phyloP scores from a whole-genome alignment of 1,140 invertebrate genomes.

The Galleria mellonella region DNA sequence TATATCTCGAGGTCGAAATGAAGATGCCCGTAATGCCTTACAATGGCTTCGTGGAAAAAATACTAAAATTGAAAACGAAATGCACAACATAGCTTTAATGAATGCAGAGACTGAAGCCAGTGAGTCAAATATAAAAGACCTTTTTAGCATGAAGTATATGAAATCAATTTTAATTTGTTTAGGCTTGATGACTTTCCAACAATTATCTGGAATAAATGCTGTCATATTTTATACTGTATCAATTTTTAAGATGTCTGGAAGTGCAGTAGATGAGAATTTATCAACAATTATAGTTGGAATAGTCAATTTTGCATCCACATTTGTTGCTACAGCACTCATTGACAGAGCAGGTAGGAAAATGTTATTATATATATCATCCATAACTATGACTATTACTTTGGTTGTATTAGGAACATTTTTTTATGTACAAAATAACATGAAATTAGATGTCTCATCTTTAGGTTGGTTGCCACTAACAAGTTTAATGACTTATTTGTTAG shows the following conservation, averaged over 20 bases:
- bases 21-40: slow-evolving; percentile 84
- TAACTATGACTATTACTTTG: slow-evolving; percentile 85
- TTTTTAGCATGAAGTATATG: slow-evolving; percentile 81
- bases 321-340: slow-evolving; percentile 88
- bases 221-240: slow-evolving; percentile 94
- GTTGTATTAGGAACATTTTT: slow-evolving; percentile 84
- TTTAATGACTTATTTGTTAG: slow-evolving; percentile 90
- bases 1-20: slow-evolving; percentile 82
- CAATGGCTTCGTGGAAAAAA: slow-evolving; percentile 86
- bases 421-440: slow-evolving; percentile 76
- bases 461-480: slow-evolving; percentile 88
- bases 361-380: slow-evolving; percentile 86
- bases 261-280: slow-evolving; percentile 82
- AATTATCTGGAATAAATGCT: slow-evolving; percentile 94
- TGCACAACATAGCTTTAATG: slow-evolving; percentile 84
- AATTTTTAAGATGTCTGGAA: slow-evolving; percentile 89
- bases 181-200: slow-evolving; percentile 95
- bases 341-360: slow-evolving; percentile 90
- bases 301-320: slow-evolving; percentile 93
- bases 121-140: slow-evolving; percentile 69
- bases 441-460: slow-evolving; percentile 75
- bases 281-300: slow-evolving; percentile 89
- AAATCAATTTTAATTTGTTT: slow-evolving; percentile 87
- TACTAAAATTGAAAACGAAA: slow-evolving; percentile 86
- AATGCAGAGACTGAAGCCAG: slow-evolving; percentile 79